Conservation (phyloP, 2,797 vertebrate genomes). For the Poeciliopsis paucimaculata region DNA sequence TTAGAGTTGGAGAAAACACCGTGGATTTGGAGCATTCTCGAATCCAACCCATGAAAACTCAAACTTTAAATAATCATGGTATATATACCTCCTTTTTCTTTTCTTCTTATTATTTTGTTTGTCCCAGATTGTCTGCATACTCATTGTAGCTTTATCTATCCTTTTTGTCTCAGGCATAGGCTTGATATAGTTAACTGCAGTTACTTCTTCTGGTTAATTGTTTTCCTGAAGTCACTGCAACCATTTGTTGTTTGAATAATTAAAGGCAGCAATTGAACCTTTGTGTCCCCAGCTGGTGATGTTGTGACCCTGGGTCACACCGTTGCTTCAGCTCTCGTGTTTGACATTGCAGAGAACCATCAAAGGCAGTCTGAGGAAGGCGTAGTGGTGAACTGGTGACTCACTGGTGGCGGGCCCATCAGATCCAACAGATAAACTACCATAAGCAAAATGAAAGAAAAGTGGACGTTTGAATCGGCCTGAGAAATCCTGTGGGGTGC, state of each 20-base stretch:
- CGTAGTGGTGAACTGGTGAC: neutral
- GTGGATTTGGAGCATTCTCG: neutral
- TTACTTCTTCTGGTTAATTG: neutral
- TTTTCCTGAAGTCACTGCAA: neutral
- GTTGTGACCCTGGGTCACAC: neutral
- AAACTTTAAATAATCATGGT: neutral
- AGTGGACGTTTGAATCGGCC: neutral
- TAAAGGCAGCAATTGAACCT: neutral
- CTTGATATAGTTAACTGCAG: neutral
- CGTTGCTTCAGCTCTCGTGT: neutral
- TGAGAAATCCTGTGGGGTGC: neutral
- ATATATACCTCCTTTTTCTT: neutral
- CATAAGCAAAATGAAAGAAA: neutral
- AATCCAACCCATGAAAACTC: neutral
- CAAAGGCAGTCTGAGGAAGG: neutral
- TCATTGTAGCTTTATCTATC: neutral
- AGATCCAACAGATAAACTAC: neutral
- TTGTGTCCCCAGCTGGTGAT: neutral
- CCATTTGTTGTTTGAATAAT: neutral
- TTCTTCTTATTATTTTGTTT: neutral
- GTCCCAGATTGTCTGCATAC: neutral
- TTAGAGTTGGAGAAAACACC: neutral
- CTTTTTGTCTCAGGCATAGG: neutral
- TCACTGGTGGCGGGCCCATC: neutral
- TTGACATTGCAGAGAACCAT: neutral